phyloP scores from a whole-genome alignment of 2,797 vertebrate species.

The Merluccius polli region DNA sequence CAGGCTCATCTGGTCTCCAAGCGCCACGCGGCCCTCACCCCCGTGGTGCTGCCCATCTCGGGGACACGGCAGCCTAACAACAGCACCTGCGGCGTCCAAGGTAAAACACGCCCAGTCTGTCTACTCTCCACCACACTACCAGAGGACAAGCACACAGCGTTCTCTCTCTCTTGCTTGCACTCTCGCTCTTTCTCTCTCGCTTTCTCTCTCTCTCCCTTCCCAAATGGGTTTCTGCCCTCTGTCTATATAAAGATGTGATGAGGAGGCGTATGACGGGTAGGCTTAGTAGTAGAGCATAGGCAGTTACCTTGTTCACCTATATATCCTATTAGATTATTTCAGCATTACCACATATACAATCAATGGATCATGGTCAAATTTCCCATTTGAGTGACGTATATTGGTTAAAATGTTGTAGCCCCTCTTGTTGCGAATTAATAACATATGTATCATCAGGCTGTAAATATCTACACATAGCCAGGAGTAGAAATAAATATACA shows the following conservation, averaged over 20 bases:
- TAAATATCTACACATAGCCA: too few species aligned
- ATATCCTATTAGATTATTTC: neutral
- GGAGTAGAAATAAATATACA: too few species aligned
- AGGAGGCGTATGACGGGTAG: neutral
- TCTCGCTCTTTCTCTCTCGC: neutral
- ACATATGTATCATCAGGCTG: too few species aligned
- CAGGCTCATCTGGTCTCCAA: conserved; percentile 89
- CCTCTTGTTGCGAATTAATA: too few species aligned
- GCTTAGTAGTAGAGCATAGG: neutral
- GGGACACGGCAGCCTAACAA: conserved; percentile 38
- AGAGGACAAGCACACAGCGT: too few species aligned
- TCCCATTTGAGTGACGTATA: too few species aligned
- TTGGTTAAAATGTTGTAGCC: too few species aligned
- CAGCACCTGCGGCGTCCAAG: conserved; percentile 75
- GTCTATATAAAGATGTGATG: neutral
- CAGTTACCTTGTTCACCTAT: neutral
- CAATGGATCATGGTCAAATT: too few species aligned
- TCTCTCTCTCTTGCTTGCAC: too few species aligned
- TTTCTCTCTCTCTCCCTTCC: neutral
- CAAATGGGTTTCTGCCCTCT: neutral
- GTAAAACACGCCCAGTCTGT: conserved; percentile 54
- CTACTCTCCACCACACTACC: neutral
- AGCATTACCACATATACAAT: neutral
- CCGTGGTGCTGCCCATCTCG: conserved; percentile 42
- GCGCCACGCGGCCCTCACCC: conserved; percentile 60